Percentiles rank a stretch among this genome's conserved stretches.
These are phyloP conservation scores for Parelbella ahira DNA, from an alignment of 2,888 invertebrate species.

Conservation along the genomic window DNA sequence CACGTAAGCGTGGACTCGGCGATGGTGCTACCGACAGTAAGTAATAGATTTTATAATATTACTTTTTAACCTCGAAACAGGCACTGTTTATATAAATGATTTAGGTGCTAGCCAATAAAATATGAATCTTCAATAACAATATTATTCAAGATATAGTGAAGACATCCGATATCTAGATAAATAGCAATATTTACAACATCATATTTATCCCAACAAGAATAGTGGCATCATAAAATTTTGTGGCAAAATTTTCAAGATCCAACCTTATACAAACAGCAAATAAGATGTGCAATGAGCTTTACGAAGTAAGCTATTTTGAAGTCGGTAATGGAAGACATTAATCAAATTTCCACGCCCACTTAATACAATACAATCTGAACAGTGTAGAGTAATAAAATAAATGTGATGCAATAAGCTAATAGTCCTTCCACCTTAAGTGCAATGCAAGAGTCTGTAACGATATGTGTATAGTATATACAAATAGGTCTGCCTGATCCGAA, in stretches of 20 bases:
- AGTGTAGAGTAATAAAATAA: neutral
- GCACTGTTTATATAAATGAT: neutral
- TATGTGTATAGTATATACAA: too few relatives aligned
- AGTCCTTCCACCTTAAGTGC: too few relatives aligned
- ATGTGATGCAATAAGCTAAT: slow-evolving; percentile 1
- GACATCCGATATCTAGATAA: neutral
- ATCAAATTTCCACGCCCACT: neutral
- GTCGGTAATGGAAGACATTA: slow-evolving; percentile 1
- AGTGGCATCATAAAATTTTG: too few relatives aligned
- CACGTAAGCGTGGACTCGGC: slow-evolving; percentile 41
- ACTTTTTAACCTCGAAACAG: slow-evolving; percentile 3
- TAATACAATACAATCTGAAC: neutral
- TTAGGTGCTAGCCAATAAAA: neutral
- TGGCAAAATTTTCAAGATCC: too few relatives aligned
- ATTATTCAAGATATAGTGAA: neutral
- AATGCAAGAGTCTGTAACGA: too few relatives aligned
- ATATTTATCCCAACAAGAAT: too few relatives aligned
- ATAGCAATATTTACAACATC: too few relatives aligned
- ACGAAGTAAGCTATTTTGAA: neutral
- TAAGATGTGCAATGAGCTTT: neutral
- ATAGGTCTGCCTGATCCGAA: too few relatives aligned
- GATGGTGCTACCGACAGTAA: slow-evolving; percentile 28
- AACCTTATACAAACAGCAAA: neutral
- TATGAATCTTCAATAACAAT: neutral
- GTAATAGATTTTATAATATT: slow-evolving; percentile 14